Evolutionary conservation across 2,113 vertebrate genomes (phyloP).

Genomic region (Amblyopsis rosae): DNA sequence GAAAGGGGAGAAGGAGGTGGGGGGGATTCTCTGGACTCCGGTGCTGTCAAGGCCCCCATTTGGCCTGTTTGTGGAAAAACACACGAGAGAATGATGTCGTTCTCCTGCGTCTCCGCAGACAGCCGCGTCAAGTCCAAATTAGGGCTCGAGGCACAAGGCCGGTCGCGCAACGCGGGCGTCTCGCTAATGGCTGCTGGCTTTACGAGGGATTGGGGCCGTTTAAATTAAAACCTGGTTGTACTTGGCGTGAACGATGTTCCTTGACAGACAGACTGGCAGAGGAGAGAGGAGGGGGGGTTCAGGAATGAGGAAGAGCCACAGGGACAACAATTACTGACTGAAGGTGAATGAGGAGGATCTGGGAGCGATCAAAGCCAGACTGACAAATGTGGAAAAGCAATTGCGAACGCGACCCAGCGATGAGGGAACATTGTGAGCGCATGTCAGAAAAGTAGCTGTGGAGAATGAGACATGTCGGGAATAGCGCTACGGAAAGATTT

Average conservation of each 20-base stretch:
- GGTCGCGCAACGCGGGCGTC: constrained; percentile 37
- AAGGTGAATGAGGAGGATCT: too few relatives aligned
- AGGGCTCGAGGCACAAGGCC: constrained; percentile 31
- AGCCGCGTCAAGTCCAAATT: constrained; percentile 57
- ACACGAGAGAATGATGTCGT: constrained; percentile 47
- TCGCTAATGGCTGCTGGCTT: constrained; percentile 42
- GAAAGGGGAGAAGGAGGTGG: constrained; percentile 15
- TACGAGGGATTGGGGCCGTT: constrained; percentile 42
- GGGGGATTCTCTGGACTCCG: constrained; percentile 9
- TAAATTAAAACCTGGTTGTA: constrained; percentile 29
- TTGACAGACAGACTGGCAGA: constrained; percentile 17
- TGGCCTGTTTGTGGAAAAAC: constrained; percentile 57
- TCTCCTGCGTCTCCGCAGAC: constrained; percentile 43
- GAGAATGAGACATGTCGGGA: background rate
- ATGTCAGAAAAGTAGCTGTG: background rate
- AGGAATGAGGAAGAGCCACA: too few relatives aligned
- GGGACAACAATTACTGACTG: too few relatives aligned
- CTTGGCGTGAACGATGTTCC: constrained; percentile 29
- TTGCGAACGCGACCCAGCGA: background rate
- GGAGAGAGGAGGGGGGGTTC: background rate
- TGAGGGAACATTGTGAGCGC: background rate
- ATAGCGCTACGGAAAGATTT: constrained; percentile 5
- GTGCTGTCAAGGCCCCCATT: constrained; percentile 16
- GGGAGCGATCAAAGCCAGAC: too few relatives aligned
- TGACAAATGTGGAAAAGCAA: too few relatives aligned